Evolutionary conservation across 1,140 invertebrate species (phyloP), one percentile per base, ranked within the genome.

Genomic region (Pectinophora gossypiella): DNA sequence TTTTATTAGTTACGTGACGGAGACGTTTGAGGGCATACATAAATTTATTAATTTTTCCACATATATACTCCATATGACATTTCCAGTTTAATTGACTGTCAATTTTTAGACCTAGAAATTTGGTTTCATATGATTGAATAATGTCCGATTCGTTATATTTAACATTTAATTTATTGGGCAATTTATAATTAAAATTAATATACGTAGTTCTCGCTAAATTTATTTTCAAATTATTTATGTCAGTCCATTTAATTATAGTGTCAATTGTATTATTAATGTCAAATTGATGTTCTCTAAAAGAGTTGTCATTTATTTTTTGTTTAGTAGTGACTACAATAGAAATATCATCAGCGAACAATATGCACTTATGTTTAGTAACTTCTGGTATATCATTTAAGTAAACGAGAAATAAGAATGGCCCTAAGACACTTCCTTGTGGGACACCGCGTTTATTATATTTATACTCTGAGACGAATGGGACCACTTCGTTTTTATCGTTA

Each of bases 361-460:
- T 20, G 20, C 48, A 50, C 7, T 42, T 22, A 15, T 50, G 38
- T 7, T 40, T 16, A 0, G 19, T 50, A 13, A 42, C 16, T 1
- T 19, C 2, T 13, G 48, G 35, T 1, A 50, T n/a, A 42, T 50
- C 48, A 23, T 50, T 49, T n/a, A 49, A 36, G 19, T 32, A 49
- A 2, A 40, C 5, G 5, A 50, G 16, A 18, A 50, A 50, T 15
- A 50, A 19, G 5, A 42, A 22, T 42, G 48, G 36, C 0, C 48
- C 48, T 10, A 50, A 32, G 3, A 53, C 22, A 44, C 43, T 46
- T 38, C 43, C 51, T 38, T 53, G 51, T 6, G 51, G 51, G 3
- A 53, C 43, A 5, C 51, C 51, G 12, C 18, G 1, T 18, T 32
- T 38, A 46, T 10, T 22, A 16, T 45, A 13, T 36, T 38, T 27